Conservation (phyloP, 2,888 invertebrate species). For the Embidobia sp. region DNA sequence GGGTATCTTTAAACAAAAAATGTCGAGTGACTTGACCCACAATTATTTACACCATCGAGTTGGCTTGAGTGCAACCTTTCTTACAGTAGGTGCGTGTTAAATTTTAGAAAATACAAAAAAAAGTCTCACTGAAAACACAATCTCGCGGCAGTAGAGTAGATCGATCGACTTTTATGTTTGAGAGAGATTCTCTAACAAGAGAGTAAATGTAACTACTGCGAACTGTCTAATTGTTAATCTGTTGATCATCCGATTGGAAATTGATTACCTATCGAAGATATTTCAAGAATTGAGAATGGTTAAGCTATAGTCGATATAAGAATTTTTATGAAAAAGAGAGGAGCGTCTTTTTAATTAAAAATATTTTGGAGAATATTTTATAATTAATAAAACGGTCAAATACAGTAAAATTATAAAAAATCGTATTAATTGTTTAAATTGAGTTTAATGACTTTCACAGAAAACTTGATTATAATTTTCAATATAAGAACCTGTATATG, state of each 20-base stretch:
- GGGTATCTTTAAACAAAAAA: too few species aligned
- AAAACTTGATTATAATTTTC: too few species aligned
- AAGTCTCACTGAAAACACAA: neutral
- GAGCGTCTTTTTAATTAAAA: neutral
- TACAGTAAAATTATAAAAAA: too few species aligned
- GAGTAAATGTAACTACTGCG: conserved; percentile 4
- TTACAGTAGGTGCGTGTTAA: conserved; percentile 12
- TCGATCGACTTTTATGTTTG: conserved; percentile 21
- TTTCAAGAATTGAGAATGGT: conserved; percentile 4
- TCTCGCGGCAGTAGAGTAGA: conserved; percentile 6
- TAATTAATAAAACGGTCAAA: too few species aligned
- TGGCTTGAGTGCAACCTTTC: conserved; percentile 16
- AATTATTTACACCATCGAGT: too few species aligned
- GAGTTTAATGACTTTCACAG: too few species aligned
- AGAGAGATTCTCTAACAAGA: conserved; percentile 7
- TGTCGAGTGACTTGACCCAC: too few species aligned
- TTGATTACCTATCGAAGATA: conserved; percentile 14
- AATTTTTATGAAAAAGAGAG: conserved; percentile 1
- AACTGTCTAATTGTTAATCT: conserved; percentile 27
- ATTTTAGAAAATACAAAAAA: conserved; percentile 14
- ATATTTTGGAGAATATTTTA: neutral
- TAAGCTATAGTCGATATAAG: neutral
- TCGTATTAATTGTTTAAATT: too few species aligned
- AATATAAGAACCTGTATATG: too few species aligned
- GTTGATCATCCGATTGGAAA: conserved; percentile 25